Evolutionary conservation across 2,888 invertebrate genomes (phyloP).

Genomic region (Chrysolina haemoptera): DNA sequence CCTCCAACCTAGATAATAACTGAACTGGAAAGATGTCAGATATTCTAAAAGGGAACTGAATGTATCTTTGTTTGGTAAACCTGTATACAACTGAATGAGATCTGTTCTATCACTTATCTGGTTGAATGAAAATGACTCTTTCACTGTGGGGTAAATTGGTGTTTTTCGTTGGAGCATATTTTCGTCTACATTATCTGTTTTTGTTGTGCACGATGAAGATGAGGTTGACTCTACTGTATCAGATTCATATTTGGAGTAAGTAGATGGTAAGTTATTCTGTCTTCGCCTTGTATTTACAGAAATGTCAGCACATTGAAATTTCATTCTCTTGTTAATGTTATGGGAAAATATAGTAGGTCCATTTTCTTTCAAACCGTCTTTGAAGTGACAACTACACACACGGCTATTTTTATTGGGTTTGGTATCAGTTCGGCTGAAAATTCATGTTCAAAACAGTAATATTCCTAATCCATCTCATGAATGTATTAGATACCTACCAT

Average conservation of each 20-base stretch:
- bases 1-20: neutral
- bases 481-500: conserved; percentile 12
- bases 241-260: too few species aligned
- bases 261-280: too few species aligned
- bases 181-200: too few species aligned
- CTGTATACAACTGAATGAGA: conserved; percentile 14
- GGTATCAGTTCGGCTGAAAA: neutral
- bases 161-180: too few species aligned
- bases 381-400: neutral
- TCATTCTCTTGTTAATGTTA: neutral
- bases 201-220: too few species aligned
- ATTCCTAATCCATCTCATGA: too few species aligned
- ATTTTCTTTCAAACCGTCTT: neutral
- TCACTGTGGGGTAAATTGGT: too few species aligned
- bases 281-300: too few species aligned
- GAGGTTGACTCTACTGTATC: too few species aligned
- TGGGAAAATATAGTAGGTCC: neutral
- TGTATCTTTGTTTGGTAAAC: neutral
- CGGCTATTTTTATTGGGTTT: neutral
- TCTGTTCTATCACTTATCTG: neutral
- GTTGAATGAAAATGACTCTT: too few species aligned
- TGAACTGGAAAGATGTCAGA: neutral
- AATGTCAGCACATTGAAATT: too few species aligned
- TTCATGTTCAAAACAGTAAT: too few species aligned
- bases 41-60: neutral